Base-by-base conservation (phyloP, 1,140 invertebrate genomes). In the Sycophaga agraensis region DNA sequence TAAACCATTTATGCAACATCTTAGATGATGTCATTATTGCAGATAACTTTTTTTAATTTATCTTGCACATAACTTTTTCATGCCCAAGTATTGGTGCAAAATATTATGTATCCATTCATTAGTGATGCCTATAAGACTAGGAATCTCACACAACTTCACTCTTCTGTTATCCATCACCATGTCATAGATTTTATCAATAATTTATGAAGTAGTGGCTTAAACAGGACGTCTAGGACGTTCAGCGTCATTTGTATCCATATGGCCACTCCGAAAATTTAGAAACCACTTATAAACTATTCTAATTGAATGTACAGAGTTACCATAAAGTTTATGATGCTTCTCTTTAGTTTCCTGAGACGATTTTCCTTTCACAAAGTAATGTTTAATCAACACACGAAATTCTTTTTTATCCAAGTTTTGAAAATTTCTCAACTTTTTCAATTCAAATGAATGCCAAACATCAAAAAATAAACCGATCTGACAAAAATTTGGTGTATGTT, bases 211-310 rank as follows among this genome's bases (percentile, higher is more conserved):
- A 24, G 24, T 28, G 21, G n/a, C 21, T 22, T 26, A 21, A 26
- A 46, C 21, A 26, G 11, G 43, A 14, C 9, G 14, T 9, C 24
- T 2, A 16, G 19, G 14, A 48, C 24, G 22, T 28, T 48, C 45
- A 16, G 0, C 45, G 7, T 31, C 28, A 6, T 11, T 31, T 31
- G 28, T 31, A 11, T 11, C 11, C 28, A 31, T 31, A 31, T 31
- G 5, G 28, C 28, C 28, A 31, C 11, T 31, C 28, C 28, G 28
- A 31, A 21, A 28, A n/a, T 48, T 48, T 24, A 6, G 1, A 16
- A 28, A 48, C 45, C 45, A 48, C 45, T 48, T 28, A 48, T 48
- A 17, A 48, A 48, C 24, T n/a, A 16, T 16, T 26, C 45, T 26
- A 28, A 28, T 48, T 24, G 28, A 31, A 31, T 4, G 28, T 31